phyloP scores from a whole-genome alignment of 2,888 invertebrate genomes.

The Taphrorychus bicolor region DNA sequence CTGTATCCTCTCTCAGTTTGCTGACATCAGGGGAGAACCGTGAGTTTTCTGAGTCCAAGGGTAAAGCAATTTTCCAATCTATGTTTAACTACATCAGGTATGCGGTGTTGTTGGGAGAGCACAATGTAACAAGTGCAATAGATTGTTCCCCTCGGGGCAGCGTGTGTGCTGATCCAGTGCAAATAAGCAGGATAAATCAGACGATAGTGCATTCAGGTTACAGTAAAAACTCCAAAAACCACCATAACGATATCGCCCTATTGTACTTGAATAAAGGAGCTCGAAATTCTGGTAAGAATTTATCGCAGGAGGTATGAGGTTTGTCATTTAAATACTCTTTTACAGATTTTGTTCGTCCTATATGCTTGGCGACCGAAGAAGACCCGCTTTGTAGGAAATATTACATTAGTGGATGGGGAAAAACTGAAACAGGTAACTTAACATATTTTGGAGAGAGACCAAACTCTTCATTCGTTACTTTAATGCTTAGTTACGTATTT shows the following conservation, averaged over 20 bases:
- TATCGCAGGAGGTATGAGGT: background rate
- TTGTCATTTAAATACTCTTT: background rate
- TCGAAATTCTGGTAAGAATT: constrained; percentile 57
- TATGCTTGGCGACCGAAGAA: constrained; percentile 50
- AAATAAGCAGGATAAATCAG: constrained; percentile 57
- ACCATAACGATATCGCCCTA: constrained; percentile 62
- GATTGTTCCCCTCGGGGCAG: constrained; percentile 59
- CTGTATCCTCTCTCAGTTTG: constrained; percentile 54
- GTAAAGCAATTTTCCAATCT: constrained; percentile 31
- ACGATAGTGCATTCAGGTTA: constrained; percentile 60
- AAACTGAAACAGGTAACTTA: constrained; percentile 54
- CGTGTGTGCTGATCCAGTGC: constrained; percentile 58
- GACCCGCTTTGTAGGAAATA: constrained; percentile 41
- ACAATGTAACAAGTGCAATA: constrained; percentile 57
- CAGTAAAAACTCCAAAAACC: constrained; percentile 48
- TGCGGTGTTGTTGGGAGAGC: constrained; percentile 60
- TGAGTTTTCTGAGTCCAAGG: constrained; percentile 33
- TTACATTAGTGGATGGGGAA: constrained; percentile 64
- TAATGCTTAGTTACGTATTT: too few species aligned
- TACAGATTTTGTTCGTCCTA: constrained; percentile 50
- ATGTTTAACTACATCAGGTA: constrained; percentile 42
- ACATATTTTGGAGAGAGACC: too few species aligned
- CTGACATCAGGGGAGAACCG: constrained; percentile 44
- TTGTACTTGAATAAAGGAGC: constrained; percentile 58
- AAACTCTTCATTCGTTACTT: too few species aligned